Conservation (phyloP, 1,140 invertebrate species). For the Diorhabda carinulata region DNA sequence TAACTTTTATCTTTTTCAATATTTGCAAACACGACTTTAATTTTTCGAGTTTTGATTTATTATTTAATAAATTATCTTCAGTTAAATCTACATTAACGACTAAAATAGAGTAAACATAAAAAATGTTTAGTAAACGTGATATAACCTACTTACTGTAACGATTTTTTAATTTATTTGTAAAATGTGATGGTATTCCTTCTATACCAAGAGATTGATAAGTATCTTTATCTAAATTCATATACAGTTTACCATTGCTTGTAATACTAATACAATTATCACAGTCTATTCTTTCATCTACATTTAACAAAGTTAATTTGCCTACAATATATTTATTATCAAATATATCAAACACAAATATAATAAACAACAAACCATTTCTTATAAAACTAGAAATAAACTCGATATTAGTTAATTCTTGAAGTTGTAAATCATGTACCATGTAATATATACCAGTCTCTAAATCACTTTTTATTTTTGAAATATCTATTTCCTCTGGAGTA, state of each 20-base stretch:
- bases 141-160: slow-evolving; percentile 52
- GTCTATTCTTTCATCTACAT: slow-evolving; percentile 52
- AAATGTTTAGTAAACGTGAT: neutral
- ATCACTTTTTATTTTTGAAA: slow-evolving; percentile 42
- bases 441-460: slow-evolving; percentile 57
- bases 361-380: slow-evolving; percentile 45
- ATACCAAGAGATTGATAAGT: slow-evolving; percentile 54
- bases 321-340: slow-evolving; percentile 11
- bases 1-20: slow-evolving; percentile 49
- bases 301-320: slow-evolving; percentile 52
- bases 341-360: neutral
- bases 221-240: slow-evolving; percentile 50
- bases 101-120: slow-evolving; percentile 23
- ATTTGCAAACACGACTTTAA: slow-evolving; percentile 47
- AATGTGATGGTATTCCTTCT: slow-evolving; percentile 52
- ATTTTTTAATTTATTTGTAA: slow-evolving; percentile 46
- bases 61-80: slow-evolving; percentile 17
- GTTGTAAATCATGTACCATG: slow-evolving; percentile 47
- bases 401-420: slow-evolving; percentile 50
- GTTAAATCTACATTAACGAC: slow-evolving; percentile 21
- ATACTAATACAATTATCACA: slow-evolving; percentile 51
- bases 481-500: slow-evolving; percentile 50
- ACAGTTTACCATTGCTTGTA: slow-evolving; percentile 51
- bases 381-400: slow-evolving; percentile 56
- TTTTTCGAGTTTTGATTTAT: slow-evolving; percentile 35